These are phyloP conservation scores for Oophaga pumilio DNA, from an alignment of 2,113 vertebrate genomes.

Conservation along the genomic window DNA sequence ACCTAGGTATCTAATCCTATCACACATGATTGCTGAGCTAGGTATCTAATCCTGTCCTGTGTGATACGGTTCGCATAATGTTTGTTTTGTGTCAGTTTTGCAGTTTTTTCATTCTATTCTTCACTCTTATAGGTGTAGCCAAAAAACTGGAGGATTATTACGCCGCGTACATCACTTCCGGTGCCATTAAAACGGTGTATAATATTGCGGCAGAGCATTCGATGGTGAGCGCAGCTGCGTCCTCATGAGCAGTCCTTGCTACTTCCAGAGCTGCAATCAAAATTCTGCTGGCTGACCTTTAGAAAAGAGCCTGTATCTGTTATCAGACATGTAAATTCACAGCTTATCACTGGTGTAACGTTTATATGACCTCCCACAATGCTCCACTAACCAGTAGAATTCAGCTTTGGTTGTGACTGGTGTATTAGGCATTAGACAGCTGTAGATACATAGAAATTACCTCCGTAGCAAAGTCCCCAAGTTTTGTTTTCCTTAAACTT, in stretches of 20 bases:
- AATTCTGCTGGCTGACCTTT: background rate
- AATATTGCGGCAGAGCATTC: slow-evolving; percentile 29
- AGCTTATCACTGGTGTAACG: background rate
- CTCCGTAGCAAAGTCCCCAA: no score
- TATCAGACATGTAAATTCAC: background rate
- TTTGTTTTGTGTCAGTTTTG: background rate
- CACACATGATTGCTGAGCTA: background rate
- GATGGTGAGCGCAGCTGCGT: slow-evolving; percentile 12
- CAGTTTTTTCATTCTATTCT: background rate
- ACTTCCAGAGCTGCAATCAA: background rate
- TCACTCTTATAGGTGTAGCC: slow-evolving; percentile 15
- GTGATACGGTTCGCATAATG: background rate
- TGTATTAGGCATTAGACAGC: no score
- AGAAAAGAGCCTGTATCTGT: no score
- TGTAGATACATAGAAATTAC: no score
- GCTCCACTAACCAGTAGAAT: background rate
- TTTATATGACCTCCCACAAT: background rate
- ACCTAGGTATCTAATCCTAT: background rate
- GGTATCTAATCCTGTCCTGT: background rate
- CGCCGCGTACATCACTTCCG: background rate
- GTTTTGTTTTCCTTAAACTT: background rate
- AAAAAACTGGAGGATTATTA: slow-evolving; percentile 48
- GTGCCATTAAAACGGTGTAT: slow-evolving; percentile 28
- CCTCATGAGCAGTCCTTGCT: background rate
- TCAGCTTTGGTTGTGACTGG: no score